Evolutionary conservation across 1,140 invertebrate species (phyloP), one percentile per base, ranked within the genome.

Genomic region (Andricus grossulariae): DNA sequence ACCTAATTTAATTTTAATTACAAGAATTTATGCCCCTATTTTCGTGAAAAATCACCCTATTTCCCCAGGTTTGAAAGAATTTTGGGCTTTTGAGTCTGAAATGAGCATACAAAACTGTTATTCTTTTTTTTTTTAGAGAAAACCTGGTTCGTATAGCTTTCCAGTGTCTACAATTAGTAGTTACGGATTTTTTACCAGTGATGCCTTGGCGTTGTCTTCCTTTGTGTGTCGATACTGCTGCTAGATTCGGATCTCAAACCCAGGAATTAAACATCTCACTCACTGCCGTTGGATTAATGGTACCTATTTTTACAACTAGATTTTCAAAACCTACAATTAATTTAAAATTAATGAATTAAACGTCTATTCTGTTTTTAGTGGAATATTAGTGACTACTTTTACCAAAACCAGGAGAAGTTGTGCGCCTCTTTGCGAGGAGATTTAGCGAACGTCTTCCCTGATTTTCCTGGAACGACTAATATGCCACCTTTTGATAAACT

Each of bases 241-340:
- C 98, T 0, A 97, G 97, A 87, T 99, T 99, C 92, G 98, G 98
- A 0, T 95, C 96, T 12, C 99, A 99, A 92, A 98, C 96, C 39
- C 96, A 98, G 90, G 98, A 99, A 91, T 92, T 99, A 18, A 99
- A 99, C 92, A 98, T 99, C 83, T 99, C 98, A 39, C 93, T 99
- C n/a, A 99, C 98, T 19, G 98, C 98, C 66, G 96, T 99, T 80
- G 98, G 98, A 73, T 92, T 99, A 25, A 96, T 99, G 96, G 98
- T 98, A 87, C 45, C 82, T 39, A 16, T 60, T 77, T 45, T n/a
- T 25, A 21, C 3, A n/a, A 66, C 1, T 32, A 19, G 18, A 50
- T 25, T n/a, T 25, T 71, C 18, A 66, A 13, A 57, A 50, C 8
- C 25, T 32, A 39, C 4, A 60, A 57, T 25, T 21, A 60, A 39